Percentiles rank a stretch among this genome's conserved stretches.
phyloP scores from a whole-genome alignment of 2,888 invertebrate species.

The Conus canariensis region DNA sequence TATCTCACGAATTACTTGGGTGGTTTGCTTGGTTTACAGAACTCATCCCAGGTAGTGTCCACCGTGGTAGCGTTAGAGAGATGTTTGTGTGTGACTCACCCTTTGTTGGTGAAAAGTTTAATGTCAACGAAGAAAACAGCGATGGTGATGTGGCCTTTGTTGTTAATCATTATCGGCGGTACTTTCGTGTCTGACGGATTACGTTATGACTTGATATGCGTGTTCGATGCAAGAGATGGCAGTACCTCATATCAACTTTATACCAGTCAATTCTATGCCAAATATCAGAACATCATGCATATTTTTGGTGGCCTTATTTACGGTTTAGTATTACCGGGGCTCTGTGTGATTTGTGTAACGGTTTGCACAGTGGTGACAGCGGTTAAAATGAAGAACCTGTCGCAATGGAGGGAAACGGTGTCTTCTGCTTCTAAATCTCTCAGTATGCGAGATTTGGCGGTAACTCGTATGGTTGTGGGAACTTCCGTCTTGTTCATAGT shows the following conservation, averaged over 20 bases:
- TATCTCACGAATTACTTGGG: not conserved
- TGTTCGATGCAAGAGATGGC: not conserved
- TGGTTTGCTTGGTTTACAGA: not conserved
- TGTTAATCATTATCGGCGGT: not conserved
- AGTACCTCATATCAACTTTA: not conserved
- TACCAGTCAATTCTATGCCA: not conserved
- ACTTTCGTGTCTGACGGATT: not conserved
- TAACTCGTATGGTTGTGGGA: not conserved
- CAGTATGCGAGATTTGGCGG: not conserved
- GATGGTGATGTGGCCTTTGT: not conserved
- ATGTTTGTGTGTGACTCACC: not conserved
- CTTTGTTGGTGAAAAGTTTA: not conserved
- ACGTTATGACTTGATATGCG: not conserved
- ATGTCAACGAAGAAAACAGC: not conserved
- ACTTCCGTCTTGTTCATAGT: constrained; percentile 4
- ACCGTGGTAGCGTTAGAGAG: not conserved
- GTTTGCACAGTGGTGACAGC: too few relatives aligned
- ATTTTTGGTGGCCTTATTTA: not conserved
- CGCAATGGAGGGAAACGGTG: too few relatives aligned
- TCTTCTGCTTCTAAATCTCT: not conserved
- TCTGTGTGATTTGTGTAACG: not conserved
- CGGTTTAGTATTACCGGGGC: not conserved
- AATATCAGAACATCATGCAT: not conserved
- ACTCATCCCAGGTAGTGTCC: not conserved
- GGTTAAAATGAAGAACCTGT: too few relatives aligned